A percentile compares a stretch with the other conserved stretches of the same genome.
These are phyloP conservation scores for Leptopilina syphax DNA, from an alignment of 2,888 invertebrate genomes.

Conservation along the genomic window DNA sequence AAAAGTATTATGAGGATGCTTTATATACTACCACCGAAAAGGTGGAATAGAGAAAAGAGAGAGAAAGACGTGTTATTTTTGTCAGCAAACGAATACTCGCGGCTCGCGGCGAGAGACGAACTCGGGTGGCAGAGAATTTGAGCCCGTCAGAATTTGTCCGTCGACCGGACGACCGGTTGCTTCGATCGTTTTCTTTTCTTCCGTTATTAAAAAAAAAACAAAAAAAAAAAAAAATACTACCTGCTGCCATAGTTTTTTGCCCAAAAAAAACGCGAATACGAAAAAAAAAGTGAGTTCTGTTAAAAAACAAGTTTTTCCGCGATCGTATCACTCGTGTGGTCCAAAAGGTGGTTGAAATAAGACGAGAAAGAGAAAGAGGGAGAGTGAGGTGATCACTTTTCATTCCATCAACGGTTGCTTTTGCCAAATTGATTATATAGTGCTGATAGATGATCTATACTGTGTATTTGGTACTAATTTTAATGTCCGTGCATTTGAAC, in stretches of 20 bases:
- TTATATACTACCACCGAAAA: conserved; percentile 26
- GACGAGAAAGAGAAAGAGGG: not conserved
- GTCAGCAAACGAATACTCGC: conserved; percentile 74
- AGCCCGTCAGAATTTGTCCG: conserved; percentile 60
- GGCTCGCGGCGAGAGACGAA: conserved; percentile 66
- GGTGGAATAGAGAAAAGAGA: conserved; percentile 44
- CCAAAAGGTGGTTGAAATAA: conserved; percentile 38
- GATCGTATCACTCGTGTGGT: conserved; percentile 11
- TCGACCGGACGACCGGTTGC: conserved; percentile 62
- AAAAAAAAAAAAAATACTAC: conserved; percentile 20
- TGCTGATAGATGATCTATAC: conserved; percentile 24
- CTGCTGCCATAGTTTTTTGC: conserved; percentile 43
- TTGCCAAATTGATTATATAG: conserved; percentile 36
- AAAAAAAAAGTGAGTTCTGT: conserved; percentile 45
- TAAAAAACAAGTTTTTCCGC: no score
- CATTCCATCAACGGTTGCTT: conserved; percentile 21
- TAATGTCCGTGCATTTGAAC: conserved; percentile 56
- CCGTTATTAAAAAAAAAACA: conserved; percentile 19
- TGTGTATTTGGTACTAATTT: conserved; percentile 46
- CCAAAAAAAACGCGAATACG: conserved; percentile 19
- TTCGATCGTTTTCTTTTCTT: conserved; percentile 54
- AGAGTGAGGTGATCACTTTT: not conserved
- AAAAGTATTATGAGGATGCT: conserved; percentile 43
- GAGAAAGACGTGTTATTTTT: conserved; percentile 75
- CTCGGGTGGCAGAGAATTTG: conserved; percentile 62